Conservation (phyloP, 2,113 vertebrate species). For the Paradisaea rubra region DNA sequence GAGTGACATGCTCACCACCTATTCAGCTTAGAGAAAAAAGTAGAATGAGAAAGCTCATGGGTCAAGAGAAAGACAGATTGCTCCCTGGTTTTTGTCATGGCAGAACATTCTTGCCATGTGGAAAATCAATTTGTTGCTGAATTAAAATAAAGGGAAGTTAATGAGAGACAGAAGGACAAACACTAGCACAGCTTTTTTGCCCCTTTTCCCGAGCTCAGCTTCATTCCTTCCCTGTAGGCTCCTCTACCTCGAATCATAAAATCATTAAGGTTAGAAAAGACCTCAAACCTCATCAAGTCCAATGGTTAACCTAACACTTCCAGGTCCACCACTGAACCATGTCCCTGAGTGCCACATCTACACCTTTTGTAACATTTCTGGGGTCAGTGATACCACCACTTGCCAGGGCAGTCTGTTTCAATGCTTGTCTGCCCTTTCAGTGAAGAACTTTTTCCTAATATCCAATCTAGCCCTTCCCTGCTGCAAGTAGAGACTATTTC, state of each 20-base stretch:
- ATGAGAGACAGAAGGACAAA: background rate
- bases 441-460: background rate
- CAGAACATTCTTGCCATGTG: background rate
- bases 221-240: background rate
- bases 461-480: background rate
- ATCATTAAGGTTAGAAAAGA: background rate
- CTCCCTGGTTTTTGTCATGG: background rate
- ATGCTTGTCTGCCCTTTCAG: background rate
- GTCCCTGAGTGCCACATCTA: background rate
- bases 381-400: background rate
- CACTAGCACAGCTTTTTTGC: background rate
- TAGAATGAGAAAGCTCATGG: background rate
- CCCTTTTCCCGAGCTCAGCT: accelerated
- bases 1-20: background rate
- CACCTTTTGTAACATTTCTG: background rate
- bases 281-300: background rate
- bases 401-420: background rate
- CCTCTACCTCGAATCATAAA: background rate
- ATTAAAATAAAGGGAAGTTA: background rate
- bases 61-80: background rate
- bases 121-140: background rate
- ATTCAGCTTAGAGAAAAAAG: background rate
- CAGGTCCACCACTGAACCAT: background rate
- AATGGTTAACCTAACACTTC: background rate
- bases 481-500: background rate